A percentile compares a stretch with the other conserved stretches of the same genome.
phyloP scores from a whole-genome alignment of 2,113 vertebrate genomes.

The Hyla sarda region DNA sequence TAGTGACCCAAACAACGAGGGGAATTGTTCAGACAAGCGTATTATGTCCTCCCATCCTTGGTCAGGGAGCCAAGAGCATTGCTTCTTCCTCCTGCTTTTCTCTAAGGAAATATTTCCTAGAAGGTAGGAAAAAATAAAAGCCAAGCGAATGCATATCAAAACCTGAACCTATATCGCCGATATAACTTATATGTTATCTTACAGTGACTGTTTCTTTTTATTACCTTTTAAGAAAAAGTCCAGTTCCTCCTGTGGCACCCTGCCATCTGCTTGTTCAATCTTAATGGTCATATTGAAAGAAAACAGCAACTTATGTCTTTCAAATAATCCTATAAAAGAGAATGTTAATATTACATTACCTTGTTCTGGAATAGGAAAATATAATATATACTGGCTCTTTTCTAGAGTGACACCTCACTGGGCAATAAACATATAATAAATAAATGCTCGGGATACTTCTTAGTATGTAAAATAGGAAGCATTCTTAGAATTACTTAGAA shows the following conservation, averaged over 20 bases:
- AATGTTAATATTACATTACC: slow-evolving; percentile 16
- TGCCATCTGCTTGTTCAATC: slow-evolving; percentile 89
- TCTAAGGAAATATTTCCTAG: slow-evolving; percentile 92
- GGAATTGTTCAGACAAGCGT: slow-evolving; percentile 81
- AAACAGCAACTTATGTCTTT: slow-evolving; percentile 93
- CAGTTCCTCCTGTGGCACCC: slow-evolving; percentile 88
- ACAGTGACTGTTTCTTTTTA: neutral
- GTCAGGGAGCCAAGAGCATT: slow-evolving; percentile 84
- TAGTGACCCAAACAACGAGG: slow-evolving; percentile 80
- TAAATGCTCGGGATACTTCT: no score
- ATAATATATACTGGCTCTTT: no score
- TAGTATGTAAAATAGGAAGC: no score
- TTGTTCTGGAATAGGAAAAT: neutral
- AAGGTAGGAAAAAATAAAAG: neutral
- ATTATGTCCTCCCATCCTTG: slow-evolving; percentile 95
- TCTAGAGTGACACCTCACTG: no score
- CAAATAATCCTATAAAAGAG: slow-evolving; percentile 86
- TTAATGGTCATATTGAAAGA: slow-evolving; percentile 94
- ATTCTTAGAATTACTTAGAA: no score
- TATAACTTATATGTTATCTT: neutral
- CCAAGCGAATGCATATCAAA: neutral
- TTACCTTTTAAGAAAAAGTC: slow-evolving; percentile 96
- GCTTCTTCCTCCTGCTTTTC: slow-evolving; percentile 83
- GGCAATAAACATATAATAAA: no score
- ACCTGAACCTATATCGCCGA: neutral